phyloP scores from a whole-genome alignment of 2,797 vertebrate genomes.

The Mergus octosetaceus region DNA sequence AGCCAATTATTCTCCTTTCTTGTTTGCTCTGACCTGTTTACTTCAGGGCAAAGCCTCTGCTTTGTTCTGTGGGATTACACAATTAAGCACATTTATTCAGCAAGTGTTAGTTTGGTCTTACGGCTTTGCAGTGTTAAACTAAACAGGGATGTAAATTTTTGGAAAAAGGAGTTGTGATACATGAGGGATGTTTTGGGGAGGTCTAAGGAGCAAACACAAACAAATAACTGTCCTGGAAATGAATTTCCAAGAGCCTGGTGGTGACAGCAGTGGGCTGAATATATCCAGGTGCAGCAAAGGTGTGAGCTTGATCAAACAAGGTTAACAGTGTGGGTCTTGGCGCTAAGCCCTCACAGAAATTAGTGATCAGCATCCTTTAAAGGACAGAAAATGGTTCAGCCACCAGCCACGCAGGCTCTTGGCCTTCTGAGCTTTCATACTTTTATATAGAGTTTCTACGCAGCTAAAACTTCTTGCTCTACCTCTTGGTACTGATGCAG shows the following conservation, averaged over 20 bases:
- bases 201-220: neutral
- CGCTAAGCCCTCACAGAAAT: fast-evolving
- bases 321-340: neutral
- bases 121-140: neutral
- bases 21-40: neutral
- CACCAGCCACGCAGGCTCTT: neutral
- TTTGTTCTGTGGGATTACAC: neutral
- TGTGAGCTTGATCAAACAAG: neutral
- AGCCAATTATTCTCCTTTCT: neutral
- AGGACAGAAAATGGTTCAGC: neutral
- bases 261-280: neutral
- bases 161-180: neutral
- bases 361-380: neutral
- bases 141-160: neutral
- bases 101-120: neutral
- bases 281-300: neutral
- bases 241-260: neutral
- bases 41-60: neutral
- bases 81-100: neutral
- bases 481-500: neutral
- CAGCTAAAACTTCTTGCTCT: neutral
- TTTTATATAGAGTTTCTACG: neutral
- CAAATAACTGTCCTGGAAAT: neutral
- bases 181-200: neutral
- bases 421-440: neutral